Evolutionary conservation across 2,797 vertebrate species (phyloP).

Genomic region (Anas flavirostris): DNA sequence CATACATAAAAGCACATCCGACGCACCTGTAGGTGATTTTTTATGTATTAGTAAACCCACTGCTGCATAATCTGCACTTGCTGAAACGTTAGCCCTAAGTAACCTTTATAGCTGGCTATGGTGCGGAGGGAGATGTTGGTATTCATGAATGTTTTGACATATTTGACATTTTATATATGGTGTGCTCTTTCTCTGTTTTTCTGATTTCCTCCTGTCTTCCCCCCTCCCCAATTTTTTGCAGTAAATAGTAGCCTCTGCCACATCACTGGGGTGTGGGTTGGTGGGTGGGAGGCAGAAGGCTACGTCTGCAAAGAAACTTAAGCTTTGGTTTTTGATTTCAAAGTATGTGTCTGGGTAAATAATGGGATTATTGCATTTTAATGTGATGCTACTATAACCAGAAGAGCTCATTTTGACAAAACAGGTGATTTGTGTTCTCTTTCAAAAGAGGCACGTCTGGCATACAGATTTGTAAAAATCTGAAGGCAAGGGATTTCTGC

Average conservation of each 20-base stretch:
- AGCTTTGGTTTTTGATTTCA: not conserved
- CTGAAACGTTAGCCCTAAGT: conserved; percentile 76
- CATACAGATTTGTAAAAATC: fast-evolving
- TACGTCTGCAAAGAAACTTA: not conserved
- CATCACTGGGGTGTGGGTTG: not conserved
- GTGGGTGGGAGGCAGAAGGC: not conserved
- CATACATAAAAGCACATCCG: not conserved
- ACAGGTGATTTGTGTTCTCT: not conserved
- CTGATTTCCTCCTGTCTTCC: not conserved
- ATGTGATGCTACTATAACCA: not conserved
- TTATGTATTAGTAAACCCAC: conserved; percentile 61
- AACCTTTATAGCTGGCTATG: conserved; percentile 77
- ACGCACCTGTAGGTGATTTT: conserved; percentile 67
- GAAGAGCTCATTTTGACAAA: not conserved
- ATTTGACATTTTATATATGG: conserved; percentile 80
- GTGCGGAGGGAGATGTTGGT: conserved; percentile 79
- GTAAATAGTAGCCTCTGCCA: not conserved
- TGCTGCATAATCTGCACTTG: conserved; percentile 73
- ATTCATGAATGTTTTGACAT: conserved; percentile 83
- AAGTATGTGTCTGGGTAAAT: not conserved
- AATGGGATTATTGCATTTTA: not conserved
- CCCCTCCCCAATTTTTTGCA: not conserved
- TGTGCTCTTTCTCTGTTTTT: conserved; percentile 61
- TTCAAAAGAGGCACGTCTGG: not conserved
- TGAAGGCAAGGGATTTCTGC: not conserved